Base-by-base conservation (phyloP, 2,888 invertebrate species). In the Hydriomena furcata region DNA sequence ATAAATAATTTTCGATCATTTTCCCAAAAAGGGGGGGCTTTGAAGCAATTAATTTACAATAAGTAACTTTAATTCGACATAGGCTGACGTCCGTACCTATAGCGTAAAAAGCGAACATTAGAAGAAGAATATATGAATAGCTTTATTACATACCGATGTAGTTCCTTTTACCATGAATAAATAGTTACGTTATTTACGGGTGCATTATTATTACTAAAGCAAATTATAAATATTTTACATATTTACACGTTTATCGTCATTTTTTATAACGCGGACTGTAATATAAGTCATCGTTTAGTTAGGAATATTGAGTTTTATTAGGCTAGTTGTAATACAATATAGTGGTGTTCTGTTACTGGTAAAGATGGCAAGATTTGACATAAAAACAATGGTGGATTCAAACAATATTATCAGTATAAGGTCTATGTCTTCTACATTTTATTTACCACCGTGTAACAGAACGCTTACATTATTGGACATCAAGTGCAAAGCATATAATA, bases 401-500 rank as follows among this genome's bases (percentile, higher is more conserved):
- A 28, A 2, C 47, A 41, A 35, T 47, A 47, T 47, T 40, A 47
- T 13, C 21, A 27, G 7, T 31, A 17, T 24, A 45, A 35, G 21
- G 27, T 20, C 4, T 4, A 17, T 4, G 17, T 17, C 17, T 40
- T 10, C 28, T 7, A 13, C 23, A 35, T 21, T n/a, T n/a, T 31
- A 49, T 42, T 50, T 42, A 28, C 32, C 43, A 55, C 12, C 8
- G n/a, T n/a, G 12, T 40, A 45, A 56, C 54, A 56, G 44, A 54
- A 31, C 46, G 50, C 44, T 45, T 7, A 47, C 40, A 37, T 55
- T n/a, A 56, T 60, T 50, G 35, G 31, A 53, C 43, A 58, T 58
- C 52, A 57, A 61, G 61, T 61, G 61, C 61, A 61, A 61, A 61
- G 63, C 60, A 63, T 63, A 54, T 53, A 53, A 49, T 56, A 57